These are phyloP conservation scores for Epizoanthus ramosus DNA, from an alignment of 92 coral and sea anemone species.

Conservation along the genomic window DNA sequence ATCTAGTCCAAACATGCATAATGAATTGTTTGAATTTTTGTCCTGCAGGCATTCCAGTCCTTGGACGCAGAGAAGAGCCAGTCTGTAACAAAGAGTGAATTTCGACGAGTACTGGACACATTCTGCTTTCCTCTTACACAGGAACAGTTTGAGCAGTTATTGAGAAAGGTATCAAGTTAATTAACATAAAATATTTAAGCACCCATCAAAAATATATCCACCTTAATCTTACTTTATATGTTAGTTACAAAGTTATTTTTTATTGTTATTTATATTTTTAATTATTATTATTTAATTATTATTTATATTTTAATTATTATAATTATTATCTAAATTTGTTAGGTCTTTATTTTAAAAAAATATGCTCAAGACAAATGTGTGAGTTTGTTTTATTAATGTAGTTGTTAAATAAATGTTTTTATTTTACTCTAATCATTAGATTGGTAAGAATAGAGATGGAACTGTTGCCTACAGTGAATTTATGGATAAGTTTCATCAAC, in stretches of 20 bases:
- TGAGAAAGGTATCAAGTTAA: constrained; percentile 69
- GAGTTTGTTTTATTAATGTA: not conserved
- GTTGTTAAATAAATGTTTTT: not conserved
- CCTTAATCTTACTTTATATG: no score
- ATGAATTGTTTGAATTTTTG: not conserved
- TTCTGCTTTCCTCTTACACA: constrained; percentile 87
- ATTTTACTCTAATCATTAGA: constrained; percentile 32
- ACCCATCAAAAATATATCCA: no score
- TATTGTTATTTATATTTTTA: not conserved
- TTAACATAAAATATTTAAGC: not conserved
- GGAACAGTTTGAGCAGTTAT: constrained; percentile 79
- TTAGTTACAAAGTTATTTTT: not conserved
- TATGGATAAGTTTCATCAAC: constrained; percentile 76
- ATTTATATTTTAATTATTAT: not conserved
- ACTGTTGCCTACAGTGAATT: constrained; percentile 82
- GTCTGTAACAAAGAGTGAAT: constrained; percentile 88
- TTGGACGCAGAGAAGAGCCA: constrained; percentile 80
- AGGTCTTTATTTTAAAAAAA: no score
- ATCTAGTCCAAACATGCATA: no score
- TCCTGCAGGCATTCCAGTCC: constrained; percentile 82
- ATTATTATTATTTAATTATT: constrained; percentile 1
- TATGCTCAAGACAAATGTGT: no score
- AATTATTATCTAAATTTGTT: no score
- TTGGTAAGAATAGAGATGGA: constrained; percentile 85
- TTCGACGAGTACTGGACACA: constrained; percentile 78